Evolutionary conservation across 2,888 invertebrate genomes (phyloP).

Genomic region (Pyrrhosoma nymphula): DNA sequence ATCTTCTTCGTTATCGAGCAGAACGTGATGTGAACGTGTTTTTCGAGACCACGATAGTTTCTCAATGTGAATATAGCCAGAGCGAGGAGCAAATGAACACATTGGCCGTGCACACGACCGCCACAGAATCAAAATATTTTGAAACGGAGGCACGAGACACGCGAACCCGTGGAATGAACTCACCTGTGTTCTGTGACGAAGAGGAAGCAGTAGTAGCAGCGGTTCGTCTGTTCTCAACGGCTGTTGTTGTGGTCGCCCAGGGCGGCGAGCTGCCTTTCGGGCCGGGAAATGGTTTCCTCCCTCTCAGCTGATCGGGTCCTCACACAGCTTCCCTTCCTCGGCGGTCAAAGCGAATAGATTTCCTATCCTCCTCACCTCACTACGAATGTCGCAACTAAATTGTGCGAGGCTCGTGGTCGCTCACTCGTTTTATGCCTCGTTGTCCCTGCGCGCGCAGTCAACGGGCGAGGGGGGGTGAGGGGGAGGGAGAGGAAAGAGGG

Average conservation of each 20-base stretch:
- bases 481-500: not conserved
- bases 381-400: not conserved
- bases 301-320: conserved; percentile 1
- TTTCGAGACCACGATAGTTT: no score
- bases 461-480: not conserved
- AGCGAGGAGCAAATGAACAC: no score
- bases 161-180: not conserved
- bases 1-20: no score
- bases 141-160: not conserved
- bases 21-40: no score
- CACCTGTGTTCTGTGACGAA: not conserved
- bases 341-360: not conserved
- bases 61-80: no score
- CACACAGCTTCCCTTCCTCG: not conserved
- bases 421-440: not conserved
- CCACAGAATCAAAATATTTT: not conserved
- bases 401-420: not conserved
- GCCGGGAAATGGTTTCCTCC: not conserved
- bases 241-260: not conserved
- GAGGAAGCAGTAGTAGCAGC: no score
- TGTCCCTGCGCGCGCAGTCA: not conserved
- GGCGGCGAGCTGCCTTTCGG: conserved; percentile 35
- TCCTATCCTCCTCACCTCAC: not conserved
- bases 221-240: not conserved
- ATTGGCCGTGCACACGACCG: not conserved